Conservation (phyloP, 2,113 vertebrate species). For the Bolborhynchus lineola region DNA sequence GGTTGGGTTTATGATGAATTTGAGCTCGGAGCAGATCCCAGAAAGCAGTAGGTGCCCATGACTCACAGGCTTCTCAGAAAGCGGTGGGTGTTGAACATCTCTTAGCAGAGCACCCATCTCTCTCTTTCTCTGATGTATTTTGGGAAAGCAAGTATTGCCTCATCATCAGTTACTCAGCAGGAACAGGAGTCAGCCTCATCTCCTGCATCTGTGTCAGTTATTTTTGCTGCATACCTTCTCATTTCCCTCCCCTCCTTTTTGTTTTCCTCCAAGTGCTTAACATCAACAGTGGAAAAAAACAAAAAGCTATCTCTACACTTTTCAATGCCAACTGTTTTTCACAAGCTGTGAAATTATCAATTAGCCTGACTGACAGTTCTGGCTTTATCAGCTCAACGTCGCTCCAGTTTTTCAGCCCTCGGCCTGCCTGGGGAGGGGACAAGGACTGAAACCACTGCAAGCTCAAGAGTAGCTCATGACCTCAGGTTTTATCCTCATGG, state of each 20-base stretch:
- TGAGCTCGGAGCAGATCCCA: neutral
- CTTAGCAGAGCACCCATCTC: neutral
- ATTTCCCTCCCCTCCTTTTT: neutral
- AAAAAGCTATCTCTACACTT: neutral
- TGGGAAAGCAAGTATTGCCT: constrained; percentile 25
- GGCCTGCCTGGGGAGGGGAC: neutral
- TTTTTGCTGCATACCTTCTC: neutral
- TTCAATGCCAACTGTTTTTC: neutral
- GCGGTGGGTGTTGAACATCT: neutral
- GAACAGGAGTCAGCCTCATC: neutral
- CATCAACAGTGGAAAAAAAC: neutral
- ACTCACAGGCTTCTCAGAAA: constrained; percentile 22
- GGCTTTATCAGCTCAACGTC: neutral
- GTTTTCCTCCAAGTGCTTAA: neutral
- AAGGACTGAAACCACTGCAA: neutral
- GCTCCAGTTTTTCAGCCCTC: neutral
- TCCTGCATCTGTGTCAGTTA: constrained; percentile 33
- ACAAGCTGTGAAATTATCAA: neutral
- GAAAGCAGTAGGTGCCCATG: neutral
- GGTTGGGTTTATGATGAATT: neutral
- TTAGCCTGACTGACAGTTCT: neutral
- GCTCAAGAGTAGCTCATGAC: neutral
- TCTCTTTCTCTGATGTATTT: constrained; percentile 16
- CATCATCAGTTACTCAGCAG: constrained; percentile 61
- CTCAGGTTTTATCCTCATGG: neutral